These are phyloP conservation scores for Acrossocheilus wenchowensis DNA, from an alignment of 2,797 vertebrate genomes.

Conservation along the genomic window DNA sequence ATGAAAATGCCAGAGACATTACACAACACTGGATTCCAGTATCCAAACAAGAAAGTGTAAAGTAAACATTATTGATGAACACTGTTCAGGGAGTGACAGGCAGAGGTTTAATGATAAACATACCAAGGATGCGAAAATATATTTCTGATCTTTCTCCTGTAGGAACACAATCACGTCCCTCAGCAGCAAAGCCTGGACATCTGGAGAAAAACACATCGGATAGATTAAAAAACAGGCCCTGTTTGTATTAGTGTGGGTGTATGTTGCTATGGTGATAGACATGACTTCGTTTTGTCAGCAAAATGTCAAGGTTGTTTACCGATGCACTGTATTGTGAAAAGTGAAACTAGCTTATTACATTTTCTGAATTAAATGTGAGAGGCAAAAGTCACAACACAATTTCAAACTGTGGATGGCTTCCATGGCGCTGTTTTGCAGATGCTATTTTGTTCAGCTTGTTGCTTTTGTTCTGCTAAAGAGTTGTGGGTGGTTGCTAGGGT, in stretches of 20 bases:
- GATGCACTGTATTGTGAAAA: background rate
- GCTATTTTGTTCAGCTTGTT: background rate
- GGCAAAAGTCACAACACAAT: background rate
- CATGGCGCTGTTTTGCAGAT: background rate
- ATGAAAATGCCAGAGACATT: constrained; percentile 4
- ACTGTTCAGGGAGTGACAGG: background rate
- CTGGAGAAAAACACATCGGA: constrained; percentile 69
- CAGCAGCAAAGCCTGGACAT: constrained; percentile 90
- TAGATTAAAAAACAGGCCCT: constrained; percentile 3
- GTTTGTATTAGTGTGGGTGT: constrained; percentile 17
- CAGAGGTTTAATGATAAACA: constrained; percentile 57
- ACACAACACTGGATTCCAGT: background rate
- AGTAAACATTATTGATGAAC: constrained; percentile 6
- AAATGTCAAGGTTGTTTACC: constrained; percentile 1
- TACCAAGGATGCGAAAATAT: constrained; percentile 89
- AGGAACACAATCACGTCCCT: constrained; percentile 90
- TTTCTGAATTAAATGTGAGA: background rate
- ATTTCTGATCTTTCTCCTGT: constrained; percentile 96
- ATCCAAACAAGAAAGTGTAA: constrained; percentile 6
- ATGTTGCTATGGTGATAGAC: constrained; percentile 6
- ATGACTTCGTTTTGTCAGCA: background rate
- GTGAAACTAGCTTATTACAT: background rate
- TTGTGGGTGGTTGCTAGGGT: background rate
- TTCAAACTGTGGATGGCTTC: background rate
- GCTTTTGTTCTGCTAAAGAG: background rate